These are phyloP conservation scores for Hirundichthys speculiger DNA, from an alignment of 2,113 vertebrate genomes.

Conservation along the genomic window DNA sequence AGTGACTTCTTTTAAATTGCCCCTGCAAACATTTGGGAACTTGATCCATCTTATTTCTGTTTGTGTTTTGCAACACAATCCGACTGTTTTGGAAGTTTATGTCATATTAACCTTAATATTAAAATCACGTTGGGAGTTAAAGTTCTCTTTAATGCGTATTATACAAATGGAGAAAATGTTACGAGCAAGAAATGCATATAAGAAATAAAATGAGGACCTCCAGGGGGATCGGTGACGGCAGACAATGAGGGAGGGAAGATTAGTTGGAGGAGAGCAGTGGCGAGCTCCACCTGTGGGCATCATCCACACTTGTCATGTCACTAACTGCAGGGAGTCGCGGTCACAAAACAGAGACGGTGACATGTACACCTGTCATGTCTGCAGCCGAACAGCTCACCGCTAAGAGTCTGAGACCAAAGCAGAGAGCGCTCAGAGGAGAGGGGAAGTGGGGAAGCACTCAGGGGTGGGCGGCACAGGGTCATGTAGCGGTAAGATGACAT, in stretches of 20 bases:
- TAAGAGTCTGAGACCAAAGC: conserved; percentile 53
- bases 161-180: no score
- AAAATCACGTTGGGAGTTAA: no score
- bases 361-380: conserved; percentile 62
- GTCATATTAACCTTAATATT: no score
- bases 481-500: conserved; percentile 62
- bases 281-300: conserved; percentile 50
- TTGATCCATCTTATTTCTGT: no score
- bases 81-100: no score
- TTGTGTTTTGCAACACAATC: no score
- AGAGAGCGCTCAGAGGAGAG: conserved; percentile 19
- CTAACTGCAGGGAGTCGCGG: conserved; percentile 38
- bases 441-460: neutral
- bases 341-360: conserved; percentile 37
- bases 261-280: conserved; percentile 24
- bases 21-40: no score
- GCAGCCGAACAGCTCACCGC: conserved; percentile 54
- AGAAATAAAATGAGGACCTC: neutral
- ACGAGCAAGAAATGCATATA: no score
- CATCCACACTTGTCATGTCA: conserved; percentile 60
- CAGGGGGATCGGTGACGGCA: conserved; percentile 4
- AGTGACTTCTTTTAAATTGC: no score
- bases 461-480: conserved; percentile 40
- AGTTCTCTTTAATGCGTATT: no score
- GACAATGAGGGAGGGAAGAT: conserved; percentile 18